Conservation (phyloP, 2,113 vertebrate genomes). For the Euleptes europaea region DNA sequence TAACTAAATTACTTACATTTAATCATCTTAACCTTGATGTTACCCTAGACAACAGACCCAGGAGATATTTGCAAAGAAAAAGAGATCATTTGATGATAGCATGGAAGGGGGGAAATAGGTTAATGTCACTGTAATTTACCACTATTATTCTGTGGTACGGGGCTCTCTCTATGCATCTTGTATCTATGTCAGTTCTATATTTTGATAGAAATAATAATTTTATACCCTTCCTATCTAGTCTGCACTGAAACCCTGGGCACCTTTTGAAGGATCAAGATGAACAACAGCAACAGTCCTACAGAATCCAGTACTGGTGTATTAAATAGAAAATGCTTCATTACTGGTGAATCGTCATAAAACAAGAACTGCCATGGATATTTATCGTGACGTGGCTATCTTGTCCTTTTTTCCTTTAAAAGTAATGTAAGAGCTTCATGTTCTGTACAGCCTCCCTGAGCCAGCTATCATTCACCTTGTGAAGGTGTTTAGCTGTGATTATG, state of each 20-base stretch:
- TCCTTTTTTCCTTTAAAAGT: neutral
- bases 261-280: neutral
- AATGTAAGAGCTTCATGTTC: neutral
- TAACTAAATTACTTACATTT: slow-evolving; percentile 60
- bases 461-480: fast-evolving
- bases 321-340: neutral
- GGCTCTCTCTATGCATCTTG: slow-evolving; percentile 5
- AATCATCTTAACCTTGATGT: slow-evolving; percentile 68
- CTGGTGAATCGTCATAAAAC: neutral
- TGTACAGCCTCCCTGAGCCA: neutral
- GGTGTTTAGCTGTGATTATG: neutral
- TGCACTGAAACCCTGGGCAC: neutral
- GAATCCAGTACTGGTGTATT: neutral
- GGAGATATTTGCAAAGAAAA: slow-evolving; percentile 51
- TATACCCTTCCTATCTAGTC: neutral
- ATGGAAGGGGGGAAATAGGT: slow-evolving; percentile 37
- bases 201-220: slow-evolving; percentile 36
- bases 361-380: neutral
- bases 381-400: neutral
- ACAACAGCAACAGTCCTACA: neutral
- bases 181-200: slow-evolving; percentile 6
- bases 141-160: slow-evolving; percentile 5
- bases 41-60: slow-evolving; percentile 52
- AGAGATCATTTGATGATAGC: slow-evolving; percentile 52
- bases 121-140: slow-evolving; percentile 60